phyloP scores from a whole-genome alignment of 2,113 vertebrate genomes.

The Pachypanchax playfairii region DNA sequence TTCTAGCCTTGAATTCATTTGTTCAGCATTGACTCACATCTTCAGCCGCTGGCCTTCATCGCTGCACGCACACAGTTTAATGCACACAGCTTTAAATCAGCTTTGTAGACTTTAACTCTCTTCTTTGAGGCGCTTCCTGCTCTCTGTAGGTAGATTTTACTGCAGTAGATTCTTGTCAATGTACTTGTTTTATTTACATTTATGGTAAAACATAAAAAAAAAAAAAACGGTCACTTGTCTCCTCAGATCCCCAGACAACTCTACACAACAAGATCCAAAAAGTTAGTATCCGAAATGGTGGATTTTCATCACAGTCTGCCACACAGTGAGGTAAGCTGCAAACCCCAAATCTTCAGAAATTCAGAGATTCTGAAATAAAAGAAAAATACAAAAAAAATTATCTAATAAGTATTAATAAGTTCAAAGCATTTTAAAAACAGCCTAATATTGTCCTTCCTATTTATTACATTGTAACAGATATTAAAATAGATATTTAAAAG shows the following conservation, averaged over 20 bases:
- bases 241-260: slow-evolving; percentile 82
- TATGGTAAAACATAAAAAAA: no score
- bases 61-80: background rate
- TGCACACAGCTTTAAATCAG: background rate
- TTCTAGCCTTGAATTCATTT: no score
- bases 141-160: slow-evolving; percentile 1
- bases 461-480: no score
- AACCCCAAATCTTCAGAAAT: no score
- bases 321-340: slow-evolving; percentile 72
- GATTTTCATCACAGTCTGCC: slow-evolving; percentile 76
- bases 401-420: no score
- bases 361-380: no score
- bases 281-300: slow-evolving; percentile 77
- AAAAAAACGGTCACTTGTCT: slow-evolving; percentile 29
- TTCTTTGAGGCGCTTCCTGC: slow-evolving; percentile 12
- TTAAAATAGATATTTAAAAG: no score
- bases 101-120: slow-evolving; percentile 5
- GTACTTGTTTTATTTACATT: slow-evolving; percentile 20
- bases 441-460: no score
- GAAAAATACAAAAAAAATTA: no score
- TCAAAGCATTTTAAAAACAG: no score
- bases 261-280: slow-evolving; percentile 81
- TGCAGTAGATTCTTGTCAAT: slow-evolving; percentile 5
- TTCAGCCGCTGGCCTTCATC: background rate
- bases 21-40: no score